Base-by-base conservation (phyloP, 2,888 invertebrate species). In the Baronia brevicornis region DNA sequence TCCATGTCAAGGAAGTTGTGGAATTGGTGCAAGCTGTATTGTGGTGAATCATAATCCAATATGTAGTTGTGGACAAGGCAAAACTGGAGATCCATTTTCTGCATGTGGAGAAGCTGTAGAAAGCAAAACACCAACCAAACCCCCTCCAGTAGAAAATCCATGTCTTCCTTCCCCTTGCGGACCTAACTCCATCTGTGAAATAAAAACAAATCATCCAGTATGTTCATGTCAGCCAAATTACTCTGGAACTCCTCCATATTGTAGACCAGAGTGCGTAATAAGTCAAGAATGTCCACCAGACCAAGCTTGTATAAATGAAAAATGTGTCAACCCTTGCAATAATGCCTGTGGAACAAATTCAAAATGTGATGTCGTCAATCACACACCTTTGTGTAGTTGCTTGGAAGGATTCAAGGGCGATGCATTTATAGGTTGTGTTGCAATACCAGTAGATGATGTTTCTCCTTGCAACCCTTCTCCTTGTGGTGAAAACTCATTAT, bases 11-110 rank as follows among this genome's bases (percentile, higher is more conserved):
- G 92, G 92, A 24, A 91, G 91, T 37, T 95, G 95, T 63, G 95
- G 94, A 8, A 69, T 88, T 2, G 89, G 89, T 36, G 93, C 95
- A 0, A 74, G 88, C 20, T 95, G 95, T 60, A 87, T 89, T 27
- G 92, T 94, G 1, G 87, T 93, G 12, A 92, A 93, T 60, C 95
- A 95, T 61, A 94, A 94, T 65, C 94, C 95, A 2, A 90, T 94
- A 46, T 95, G 95, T 58, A 91, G 88, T 43, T 95, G 95, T 63
- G 88, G 90, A 15, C 71, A 85, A 9, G 91, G 89, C 17, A 88
- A 89, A 60, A 87, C 90, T 36, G 95, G 95, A 5, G 93, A 95
- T 88, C 95, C 95, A 24, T 94, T 94, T 56, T 84, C 88, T 5
- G 88, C 87, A 24, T 94, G 94, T 54, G 77, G 78, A 40, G 70